Evolutionary conservation across 2,888 invertebrate genomes (phyloP).

Genomic region (Priocnemis perturbator): DNA sequence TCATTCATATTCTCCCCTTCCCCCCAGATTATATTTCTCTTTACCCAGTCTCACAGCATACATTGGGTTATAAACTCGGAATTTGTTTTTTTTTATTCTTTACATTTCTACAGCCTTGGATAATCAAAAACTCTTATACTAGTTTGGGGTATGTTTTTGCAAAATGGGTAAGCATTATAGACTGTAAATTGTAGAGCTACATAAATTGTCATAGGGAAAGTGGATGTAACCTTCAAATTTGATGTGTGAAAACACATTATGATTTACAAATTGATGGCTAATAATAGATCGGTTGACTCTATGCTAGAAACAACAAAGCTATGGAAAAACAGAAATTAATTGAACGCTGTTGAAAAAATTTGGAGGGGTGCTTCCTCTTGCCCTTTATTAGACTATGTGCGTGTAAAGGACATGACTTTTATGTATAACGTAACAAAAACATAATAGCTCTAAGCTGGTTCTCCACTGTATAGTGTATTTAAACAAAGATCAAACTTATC

Average conservation of each 20-base stretch:
- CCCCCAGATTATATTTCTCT: conserved; percentile 23
- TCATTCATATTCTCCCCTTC: conserved; percentile 33
- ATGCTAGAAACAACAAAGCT: too few relatives aligned
- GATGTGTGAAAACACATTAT: not conserved
- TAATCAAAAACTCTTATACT: conserved; percentile 55
- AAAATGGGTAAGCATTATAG: conserved; percentile 66
- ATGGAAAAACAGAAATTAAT: too few relatives aligned
- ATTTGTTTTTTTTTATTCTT: conserved; percentile 43
- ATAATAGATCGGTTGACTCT: too few relatives aligned
- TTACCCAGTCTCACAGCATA: conserved; percentile 34
- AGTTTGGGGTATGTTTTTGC: conserved; percentile 59
- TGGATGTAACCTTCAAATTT: conserved; percentile 59
- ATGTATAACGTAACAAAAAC: conserved; percentile 46
- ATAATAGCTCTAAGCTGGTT: conserved; percentile 52
- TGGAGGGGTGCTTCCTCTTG: conserved; percentile 57
- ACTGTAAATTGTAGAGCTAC: conserved; percentile 50
- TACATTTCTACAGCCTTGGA: conserved; percentile 63
- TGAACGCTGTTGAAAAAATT: conserved; percentile 32
- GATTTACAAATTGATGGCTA: too few relatives aligned
- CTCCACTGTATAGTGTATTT: conserved; percentile 46
- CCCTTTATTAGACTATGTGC: conserved; percentile 36
- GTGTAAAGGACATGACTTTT: conserved; percentile 44
- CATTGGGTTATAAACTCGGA: conserved; percentile 37
- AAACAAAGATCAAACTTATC: conserved; percentile 30
- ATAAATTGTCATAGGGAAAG: conserved; percentile 50